Base-by-base conservation (phyloP, 2,797 vertebrate genomes). In the Tenualosa ilisha region DNA sequence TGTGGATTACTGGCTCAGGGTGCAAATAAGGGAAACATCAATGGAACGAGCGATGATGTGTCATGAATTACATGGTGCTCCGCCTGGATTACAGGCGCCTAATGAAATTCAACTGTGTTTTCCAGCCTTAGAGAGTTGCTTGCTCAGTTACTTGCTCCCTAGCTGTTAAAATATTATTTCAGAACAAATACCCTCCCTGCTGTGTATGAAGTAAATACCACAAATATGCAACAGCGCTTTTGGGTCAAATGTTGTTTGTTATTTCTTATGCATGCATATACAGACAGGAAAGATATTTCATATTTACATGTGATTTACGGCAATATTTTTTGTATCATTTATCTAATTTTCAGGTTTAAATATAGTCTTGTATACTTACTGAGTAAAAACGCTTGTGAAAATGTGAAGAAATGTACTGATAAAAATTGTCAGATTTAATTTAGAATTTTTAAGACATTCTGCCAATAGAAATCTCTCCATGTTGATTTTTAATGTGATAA, bases 81-180 rank as follows among this genome's bases (percentile, higher is more conserved):
- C 6, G 40, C 0, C 15, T 43, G 72, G 72, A 43, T 43, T 22
- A 79, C 72, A 79, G 1, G 1, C 37, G 40, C 6, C 40, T 79
- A 46, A 79, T 79, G 72, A 79, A 43, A 79, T 79, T 79, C 40
- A 46, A 15, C 37, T 79, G 72, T 79, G 72, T 72, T 72, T 72
- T 72, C 26, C 65, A 37, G 26, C 65, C 72, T 20, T 46, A 9
- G 40, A 79, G 6, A 43, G 20, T 79, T 79, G 72, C 37, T 79
- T 43, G 40, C 72, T 46, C 20, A 11, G 72, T 43, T 43, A 22
- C 72, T 63, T 79, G 40, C 72, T 46, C 37, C 17, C 20, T 43
- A 79, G 72, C 17, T 17, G 3, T 79, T 22, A 79, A 20, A 79
- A 79, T 79, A 79, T 46, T 46, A 46, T 79, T 79, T 79, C 40